Evolutionary conservation across 2,888 invertebrate genomes (phyloP).

Genomic region (Orthosia gothica): DNA sequence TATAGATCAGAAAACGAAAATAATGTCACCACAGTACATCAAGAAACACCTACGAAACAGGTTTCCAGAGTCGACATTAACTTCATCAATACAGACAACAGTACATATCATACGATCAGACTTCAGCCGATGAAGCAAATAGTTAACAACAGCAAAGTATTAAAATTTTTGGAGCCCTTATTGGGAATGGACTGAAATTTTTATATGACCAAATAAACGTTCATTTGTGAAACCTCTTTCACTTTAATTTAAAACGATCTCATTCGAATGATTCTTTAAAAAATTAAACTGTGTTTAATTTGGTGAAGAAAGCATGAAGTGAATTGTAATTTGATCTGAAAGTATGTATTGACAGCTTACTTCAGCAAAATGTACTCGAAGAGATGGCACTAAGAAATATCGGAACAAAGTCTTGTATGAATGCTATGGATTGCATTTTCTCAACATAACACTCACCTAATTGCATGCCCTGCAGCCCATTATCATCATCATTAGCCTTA

Average conservation of each 20-base stretch:
- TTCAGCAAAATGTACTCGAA: too few species aligned
- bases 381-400: not conserved
- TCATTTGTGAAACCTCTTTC: too few species aligned
- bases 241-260: too few species aligned
- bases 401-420: not conserved
- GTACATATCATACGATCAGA: slow-evolving; percentile 38
- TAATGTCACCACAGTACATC: not conserved
- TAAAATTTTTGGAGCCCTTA: slow-evolving; percentile 4
- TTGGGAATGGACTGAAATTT: slow-evolving; percentile 2
- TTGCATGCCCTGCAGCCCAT: too few species aligned
- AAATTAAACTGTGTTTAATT: too few species aligned
- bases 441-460: not conserved
- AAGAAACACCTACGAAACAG: not conserved
- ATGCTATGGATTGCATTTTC: not conserved
- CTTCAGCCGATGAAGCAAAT: slow-evolving; percentile 16
- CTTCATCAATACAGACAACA: slow-evolving; percentile 38
- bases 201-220: too few species aligned
- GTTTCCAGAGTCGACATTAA: slow-evolving; percentile 47
- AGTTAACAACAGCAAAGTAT: slow-evolving; percentile 13
- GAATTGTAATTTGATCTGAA: too few species aligned
- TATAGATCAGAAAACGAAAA: not conserved
- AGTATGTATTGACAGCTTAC: too few species aligned
- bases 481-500: too few species aligned
- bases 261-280: too few species aligned
- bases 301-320: too few species aligned